phyloP scores from a whole-genome alignment of 2,113 vertebrate genomes.

The Pygoscelis antarcticus region DNA sequence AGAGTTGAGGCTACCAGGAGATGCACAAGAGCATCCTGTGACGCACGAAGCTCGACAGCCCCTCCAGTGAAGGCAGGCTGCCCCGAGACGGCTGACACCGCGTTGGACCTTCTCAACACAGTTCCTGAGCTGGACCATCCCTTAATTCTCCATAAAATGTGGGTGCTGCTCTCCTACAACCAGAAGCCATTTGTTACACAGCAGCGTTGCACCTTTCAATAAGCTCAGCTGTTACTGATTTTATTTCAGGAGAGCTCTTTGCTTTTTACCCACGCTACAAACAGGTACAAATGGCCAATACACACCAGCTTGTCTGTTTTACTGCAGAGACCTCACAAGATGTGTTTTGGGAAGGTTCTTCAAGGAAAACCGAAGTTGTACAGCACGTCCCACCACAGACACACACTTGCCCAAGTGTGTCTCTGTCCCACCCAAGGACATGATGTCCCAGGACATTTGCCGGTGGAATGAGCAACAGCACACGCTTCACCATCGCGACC shows the following conservation, averaged over 20 bases:
- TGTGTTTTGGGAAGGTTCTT: not conserved
- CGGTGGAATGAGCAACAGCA: not conserved
- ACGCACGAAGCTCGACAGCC: fast-evolving
- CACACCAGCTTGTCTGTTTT: not conserved
- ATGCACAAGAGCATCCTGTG: not conserved
- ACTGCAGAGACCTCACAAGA: not conserved
- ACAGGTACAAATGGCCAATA: not conserved
- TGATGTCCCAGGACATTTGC: not conserved
- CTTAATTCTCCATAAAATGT: not conserved
- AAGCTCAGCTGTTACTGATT: not conserved
- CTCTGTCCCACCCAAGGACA: not conserved
- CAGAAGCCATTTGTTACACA: not conserved
- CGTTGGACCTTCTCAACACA: not conserved
- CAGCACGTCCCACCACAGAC: not conserved
- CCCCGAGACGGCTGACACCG: not conserved
- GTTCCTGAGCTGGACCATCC: not conserved
- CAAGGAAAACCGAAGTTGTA: fast-evolving
- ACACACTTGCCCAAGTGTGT: no score
- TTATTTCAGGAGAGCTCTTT: not conserved
- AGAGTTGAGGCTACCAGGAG: not conserved
- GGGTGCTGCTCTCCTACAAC: not conserved
- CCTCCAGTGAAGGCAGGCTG: not conserved
- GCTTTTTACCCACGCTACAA: not conserved
- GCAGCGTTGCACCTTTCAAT: not conserved
- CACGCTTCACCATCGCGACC: fast-evolving